phyloP scores from a whole-genome alignment of 2,888 invertebrate species.

The Sminthurides aquaticus region DNA sequence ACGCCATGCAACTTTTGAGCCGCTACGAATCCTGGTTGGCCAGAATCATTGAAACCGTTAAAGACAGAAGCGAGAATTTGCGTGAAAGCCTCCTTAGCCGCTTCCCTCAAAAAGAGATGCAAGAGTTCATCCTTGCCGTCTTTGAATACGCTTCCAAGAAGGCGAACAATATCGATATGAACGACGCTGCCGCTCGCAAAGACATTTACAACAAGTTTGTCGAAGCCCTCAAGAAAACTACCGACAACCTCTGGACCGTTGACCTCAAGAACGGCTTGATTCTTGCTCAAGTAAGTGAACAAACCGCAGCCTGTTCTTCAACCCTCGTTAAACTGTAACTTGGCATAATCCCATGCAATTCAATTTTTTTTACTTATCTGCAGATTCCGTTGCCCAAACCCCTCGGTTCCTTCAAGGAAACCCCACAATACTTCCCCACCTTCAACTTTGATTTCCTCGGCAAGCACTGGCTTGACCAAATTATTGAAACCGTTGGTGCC shows the following conservation, averaged over 20 bases:
- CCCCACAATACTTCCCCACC: constrained; percentile 47
- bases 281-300: constrained; percentile 44
- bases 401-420: constrained; percentile 52
- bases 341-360: background rate
- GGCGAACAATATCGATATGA: constrained; percentile 54
- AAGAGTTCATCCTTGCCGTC: constrained; percentile 55
- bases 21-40: constrained; percentile 54
- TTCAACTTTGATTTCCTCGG: background rate
- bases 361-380: constrained; percentile 6
- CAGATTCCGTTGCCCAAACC: constrained; percentile 48
- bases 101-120: constrained; percentile 50
- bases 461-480: background rate
- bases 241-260: constrained; percentile 45
- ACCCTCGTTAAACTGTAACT: background rate
- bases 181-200: constrained; percentile 59
- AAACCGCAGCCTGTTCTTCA: background rate
- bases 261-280: constrained; percentile 46
- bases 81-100: constrained; percentile 30
- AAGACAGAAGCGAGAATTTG: constrained; percentile 49
- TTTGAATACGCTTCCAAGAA: constrained; percentile 63
- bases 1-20: constrained; percentile 49
- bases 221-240: constrained; percentile 52
- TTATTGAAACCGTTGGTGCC: background rate
- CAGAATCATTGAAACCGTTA: constrained; percentile 49
- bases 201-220: constrained; percentile 56